Evolutionary conservation across 2,113 vertebrate genomes (phyloP).

Genomic region (Xiphophorus hellerii): DNA sequence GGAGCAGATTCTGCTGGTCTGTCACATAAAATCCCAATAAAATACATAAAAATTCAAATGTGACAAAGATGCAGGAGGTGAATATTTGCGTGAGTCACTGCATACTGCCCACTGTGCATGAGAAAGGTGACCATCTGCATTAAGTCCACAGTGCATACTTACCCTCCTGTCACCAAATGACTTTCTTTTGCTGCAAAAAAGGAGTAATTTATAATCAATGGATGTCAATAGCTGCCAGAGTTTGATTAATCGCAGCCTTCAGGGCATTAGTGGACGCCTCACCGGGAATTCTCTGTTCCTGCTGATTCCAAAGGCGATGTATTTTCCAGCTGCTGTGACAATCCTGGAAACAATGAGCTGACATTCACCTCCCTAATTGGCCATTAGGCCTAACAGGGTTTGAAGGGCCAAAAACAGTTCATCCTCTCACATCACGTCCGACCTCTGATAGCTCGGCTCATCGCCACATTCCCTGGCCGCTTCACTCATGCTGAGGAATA

Average conservation of each 20-base stretch:
- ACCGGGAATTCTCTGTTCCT: conserved; percentile 15
- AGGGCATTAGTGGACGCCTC: background rate
- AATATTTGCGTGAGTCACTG: too few species aligned
- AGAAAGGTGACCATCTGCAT: too few species aligned
- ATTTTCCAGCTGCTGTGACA: conserved; percentile 56
- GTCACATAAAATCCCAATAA: too few species aligned
- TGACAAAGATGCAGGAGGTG: too few species aligned
- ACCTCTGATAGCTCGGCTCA: conserved; percentile 41
- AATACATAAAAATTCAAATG: too few species aligned
- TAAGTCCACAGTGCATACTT: too few species aligned
- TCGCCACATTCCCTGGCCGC: conserved; percentile 22
- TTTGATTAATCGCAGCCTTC: background rate
- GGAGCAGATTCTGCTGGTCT: too few species aligned
- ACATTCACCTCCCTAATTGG: conserved; percentile 63
- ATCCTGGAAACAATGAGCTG: conserved; percentile 53
- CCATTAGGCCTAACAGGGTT: conserved; percentile 55
- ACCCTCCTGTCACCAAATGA: too few species aligned
- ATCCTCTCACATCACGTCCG: conserved; percentile 31
- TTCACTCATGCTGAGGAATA: conserved; percentile 30
- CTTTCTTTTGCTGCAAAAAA: too few species aligned
- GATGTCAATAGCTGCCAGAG: background rate
- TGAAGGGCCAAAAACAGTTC: conserved; percentile 43
- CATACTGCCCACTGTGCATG: too few species aligned
- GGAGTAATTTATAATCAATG: background rate
- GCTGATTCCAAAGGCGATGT: conserved; percentile 21